Conservation (phyloP, 2,797 vertebrate genomes). For the Psittacula derbiana region DNA sequence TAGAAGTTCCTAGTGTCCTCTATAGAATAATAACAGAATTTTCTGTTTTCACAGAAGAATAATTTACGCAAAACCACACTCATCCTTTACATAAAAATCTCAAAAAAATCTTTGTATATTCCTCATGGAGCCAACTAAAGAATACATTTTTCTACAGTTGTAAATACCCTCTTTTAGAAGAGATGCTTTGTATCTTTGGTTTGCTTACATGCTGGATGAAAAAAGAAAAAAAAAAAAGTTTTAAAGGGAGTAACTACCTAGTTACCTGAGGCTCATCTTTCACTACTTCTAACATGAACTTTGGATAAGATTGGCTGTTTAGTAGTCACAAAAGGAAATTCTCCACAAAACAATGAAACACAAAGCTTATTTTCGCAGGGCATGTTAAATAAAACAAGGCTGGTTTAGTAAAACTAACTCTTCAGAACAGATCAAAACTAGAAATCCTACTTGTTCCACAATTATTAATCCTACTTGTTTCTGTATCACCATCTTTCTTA, state of each 20-base stretch:
- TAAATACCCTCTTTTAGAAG: not conserved
- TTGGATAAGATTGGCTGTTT: not conserved
- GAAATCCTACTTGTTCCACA: not conserved
- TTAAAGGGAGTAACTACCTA: not conserved
- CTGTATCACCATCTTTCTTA: not conserved
- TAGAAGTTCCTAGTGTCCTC: not conserved
- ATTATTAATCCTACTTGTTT: not conserved
- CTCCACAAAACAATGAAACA: not conserved
- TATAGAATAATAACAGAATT: not conserved
- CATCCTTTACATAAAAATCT: not conserved
- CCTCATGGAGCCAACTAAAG: not conserved
- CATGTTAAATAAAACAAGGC: constrained; percentile 6
- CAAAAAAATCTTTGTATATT: not conserved
- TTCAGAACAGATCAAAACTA: not conserved
- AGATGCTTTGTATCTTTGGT: constrained; percentile 54
- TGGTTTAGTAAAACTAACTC: not conserved
- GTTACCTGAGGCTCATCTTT: constrained; percentile 17
- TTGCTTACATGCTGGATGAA: not conserved
- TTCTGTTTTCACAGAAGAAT: constrained; percentile 14
- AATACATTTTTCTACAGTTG: not conserved
- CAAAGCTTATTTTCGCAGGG: not conserved
- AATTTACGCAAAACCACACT: not conserved
- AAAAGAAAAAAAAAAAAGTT: not conserved
- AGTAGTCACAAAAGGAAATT: not conserved
- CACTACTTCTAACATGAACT: not conserved